Evolutionary conservation across 2,113 vertebrate species (phyloP).

Genomic region (Chionis minor): DNA sequence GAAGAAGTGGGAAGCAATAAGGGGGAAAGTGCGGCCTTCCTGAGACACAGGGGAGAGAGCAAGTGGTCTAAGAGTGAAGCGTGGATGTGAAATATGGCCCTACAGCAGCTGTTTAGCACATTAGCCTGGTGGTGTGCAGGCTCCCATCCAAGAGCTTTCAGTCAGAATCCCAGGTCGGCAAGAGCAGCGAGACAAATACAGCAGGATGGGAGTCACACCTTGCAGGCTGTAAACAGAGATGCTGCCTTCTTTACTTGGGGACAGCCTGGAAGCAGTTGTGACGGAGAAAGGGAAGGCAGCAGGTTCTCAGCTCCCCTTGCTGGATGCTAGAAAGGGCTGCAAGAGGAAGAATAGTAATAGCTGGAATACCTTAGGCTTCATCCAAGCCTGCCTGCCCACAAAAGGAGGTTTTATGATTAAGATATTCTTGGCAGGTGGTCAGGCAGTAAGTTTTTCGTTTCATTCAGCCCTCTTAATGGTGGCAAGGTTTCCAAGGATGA

Average conservation of each 20-base stretch:
- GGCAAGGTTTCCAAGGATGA: neutral
- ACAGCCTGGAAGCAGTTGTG: neutral
- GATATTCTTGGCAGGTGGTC: neutral
- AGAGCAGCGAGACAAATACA: neutral
- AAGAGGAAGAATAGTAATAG: neutral
- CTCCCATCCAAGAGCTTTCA: neutral
- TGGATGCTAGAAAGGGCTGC: slow-evolving; percentile 48
- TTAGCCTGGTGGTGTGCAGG: slow-evolving; percentile 9
- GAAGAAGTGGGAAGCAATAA: neutral
- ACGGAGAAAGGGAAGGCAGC: neutral
- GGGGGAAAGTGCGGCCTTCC: neutral
- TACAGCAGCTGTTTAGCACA: slow-evolving; percentile 36
- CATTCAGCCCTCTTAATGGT: neutral
- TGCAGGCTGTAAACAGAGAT: neutral
- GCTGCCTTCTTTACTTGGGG: neutral
- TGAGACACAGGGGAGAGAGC: neutral
- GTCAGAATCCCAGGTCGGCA: neutral
- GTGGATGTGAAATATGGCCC: neutral
- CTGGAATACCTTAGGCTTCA: neutral
- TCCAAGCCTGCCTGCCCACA: neutral
- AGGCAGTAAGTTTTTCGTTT: neutral
- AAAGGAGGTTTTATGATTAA: neutral
- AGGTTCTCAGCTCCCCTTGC: slow-evolving; percentile 52
- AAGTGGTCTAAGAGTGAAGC: neutral
- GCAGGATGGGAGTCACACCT: neutral